phyloP scores from a whole-genome alignment of 2,113 vertebrate species.

The Apodemus speciosus region DNA sequence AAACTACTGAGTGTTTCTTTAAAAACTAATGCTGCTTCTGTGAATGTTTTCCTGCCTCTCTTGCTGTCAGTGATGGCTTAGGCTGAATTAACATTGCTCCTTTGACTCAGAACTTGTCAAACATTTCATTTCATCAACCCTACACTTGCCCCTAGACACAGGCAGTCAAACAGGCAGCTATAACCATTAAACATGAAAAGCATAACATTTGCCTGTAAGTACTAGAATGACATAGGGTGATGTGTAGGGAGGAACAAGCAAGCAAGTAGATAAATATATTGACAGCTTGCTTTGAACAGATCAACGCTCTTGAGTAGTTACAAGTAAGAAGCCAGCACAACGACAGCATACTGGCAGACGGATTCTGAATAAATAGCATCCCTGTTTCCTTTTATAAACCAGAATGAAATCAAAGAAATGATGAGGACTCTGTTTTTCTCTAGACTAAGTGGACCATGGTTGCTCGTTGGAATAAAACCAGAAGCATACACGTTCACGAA shows the following conservation, averaged over 20 bases:
- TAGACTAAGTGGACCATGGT: not conserved
- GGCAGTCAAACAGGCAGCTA: conserved; percentile 9
- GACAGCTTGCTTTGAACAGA: conserved; percentile 63
- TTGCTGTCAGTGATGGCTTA: conserved; percentile 54
- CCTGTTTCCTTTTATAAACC: not conserved
- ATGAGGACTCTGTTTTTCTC: not conserved
- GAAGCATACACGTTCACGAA: not conserved
- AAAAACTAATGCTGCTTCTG: not conserved
- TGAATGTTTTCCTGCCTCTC: not conserved
- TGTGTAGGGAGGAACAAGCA: not conserved
- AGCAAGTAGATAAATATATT: conserved; percentile 55
- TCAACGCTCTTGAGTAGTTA: conserved; percentile 21
- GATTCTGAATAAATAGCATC: not conserved
- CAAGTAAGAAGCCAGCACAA: not conserved
- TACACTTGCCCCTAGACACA: conserved; percentile 29
- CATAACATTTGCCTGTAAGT: conserved; percentile 19
- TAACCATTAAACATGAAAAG: conserved; percentile 59
- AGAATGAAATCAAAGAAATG: conserved; percentile 14
- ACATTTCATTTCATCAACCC: conserved; percentile 55
- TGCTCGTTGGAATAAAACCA: not conserved
- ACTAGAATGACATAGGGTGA: conserved; percentile 55
- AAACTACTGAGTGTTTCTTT: not conserved
- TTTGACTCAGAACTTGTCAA: conserved; percentile 72
- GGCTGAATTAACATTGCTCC: conserved; percentile 63
- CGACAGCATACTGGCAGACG: not conserved